These are phyloP conservation scores for Azorinus chamasolen DNA, from an alignment of 2,888 invertebrate species.

Conservation along the genomic window DNA sequence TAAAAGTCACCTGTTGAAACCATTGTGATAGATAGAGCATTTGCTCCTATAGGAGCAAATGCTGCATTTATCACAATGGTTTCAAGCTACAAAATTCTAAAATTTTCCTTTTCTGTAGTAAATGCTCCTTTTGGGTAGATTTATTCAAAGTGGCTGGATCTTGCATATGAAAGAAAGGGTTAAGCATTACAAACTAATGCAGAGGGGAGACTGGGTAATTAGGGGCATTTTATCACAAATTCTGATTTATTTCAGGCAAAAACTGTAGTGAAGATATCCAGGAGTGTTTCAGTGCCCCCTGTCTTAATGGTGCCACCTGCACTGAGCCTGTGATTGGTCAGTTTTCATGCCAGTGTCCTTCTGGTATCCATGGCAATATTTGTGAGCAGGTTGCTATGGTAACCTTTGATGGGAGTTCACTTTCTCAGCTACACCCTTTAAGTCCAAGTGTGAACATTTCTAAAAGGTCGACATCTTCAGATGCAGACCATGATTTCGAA, in stretches of 20 bases:
- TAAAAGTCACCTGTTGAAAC: too few species aligned
- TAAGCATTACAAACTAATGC: too few species aligned
- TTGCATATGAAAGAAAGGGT: too few species aligned
- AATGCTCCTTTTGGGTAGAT: too few species aligned
- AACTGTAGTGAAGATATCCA: conserved; percentile 70
- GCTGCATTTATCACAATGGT: too few species aligned
- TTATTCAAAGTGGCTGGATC: too few species aligned
- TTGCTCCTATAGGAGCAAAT: too few species aligned
- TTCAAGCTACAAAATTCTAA: too few species aligned
- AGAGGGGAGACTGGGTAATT: too few species aligned
- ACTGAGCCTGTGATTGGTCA: conserved; percentile 93
- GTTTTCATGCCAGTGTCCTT: conserved; percentile 78
- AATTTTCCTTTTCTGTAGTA: too few species aligned
- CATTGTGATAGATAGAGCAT: too few species aligned
- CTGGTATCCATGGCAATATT: conserved; percentile 72
- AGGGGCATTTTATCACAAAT: too few species aligned
- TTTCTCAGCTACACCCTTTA: conserved; percentile 62
- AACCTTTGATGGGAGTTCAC: conserved; percentile 76
- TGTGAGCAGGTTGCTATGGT: conserved; percentile 77
- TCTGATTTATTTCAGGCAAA: conserved; percentile 52
- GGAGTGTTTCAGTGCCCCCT: conserved; percentile 89
- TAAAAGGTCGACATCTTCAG: conserved; percentile 12
- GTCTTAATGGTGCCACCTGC: conserved; percentile 96
- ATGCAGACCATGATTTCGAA: not conserved
- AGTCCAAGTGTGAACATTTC: conserved; percentile 8